phyloP scores from a whole-genome alignment of 2,888 invertebrate genomes.

The Orthonevra nobilis region DNA sequence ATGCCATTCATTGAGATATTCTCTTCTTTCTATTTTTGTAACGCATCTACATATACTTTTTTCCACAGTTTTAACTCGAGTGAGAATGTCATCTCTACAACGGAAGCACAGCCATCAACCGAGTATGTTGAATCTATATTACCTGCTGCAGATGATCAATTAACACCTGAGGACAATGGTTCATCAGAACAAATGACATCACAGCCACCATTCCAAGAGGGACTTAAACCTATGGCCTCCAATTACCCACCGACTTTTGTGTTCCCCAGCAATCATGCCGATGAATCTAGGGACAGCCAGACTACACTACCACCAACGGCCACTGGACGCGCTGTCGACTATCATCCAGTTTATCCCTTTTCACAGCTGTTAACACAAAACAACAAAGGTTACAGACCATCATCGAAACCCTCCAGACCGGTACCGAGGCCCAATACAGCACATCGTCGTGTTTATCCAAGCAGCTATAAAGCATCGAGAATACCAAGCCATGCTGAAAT shows the following conservation, averaged over 20 bases:
- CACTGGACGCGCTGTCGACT: constrained; percentile 78
- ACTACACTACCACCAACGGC: too few relatives aligned
- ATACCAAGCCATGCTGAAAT: constrained; percentile 73
- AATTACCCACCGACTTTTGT: constrained; percentile 53
- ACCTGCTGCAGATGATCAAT: constrained; percentile 46
- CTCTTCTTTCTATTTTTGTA: too few relatives aligned
- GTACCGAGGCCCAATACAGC: constrained; percentile 26
- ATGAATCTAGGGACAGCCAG: constrained; percentile 34
- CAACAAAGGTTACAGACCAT: constrained; percentile 68
- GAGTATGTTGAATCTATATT: constrained; percentile 43
- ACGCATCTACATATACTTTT: too few relatives aligned
- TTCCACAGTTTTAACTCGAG: constrained; percentile 76
- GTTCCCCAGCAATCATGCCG: constrained; percentile 31
- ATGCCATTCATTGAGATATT: too few relatives aligned
- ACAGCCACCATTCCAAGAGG: too few relatives aligned
- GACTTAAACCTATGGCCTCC: too few relatives aligned
- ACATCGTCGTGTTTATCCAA: constrained; percentile 68
- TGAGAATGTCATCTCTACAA: constrained; percentile 75
- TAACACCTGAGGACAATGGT: constrained; percentile 51
- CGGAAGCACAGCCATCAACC: constrained; percentile 54
- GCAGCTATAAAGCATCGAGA: constrained; percentile 65
- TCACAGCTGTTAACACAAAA: constrained; percentile 75
- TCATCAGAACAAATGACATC: constrained; percentile 45
- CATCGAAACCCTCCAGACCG: constrained; percentile 48
- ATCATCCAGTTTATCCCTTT: constrained; percentile 77